These are phyloP conservation scores for Orthosia gothica DNA, from an alignment of 2,888 invertebrate genomes.

Conservation along the genomic window DNA sequence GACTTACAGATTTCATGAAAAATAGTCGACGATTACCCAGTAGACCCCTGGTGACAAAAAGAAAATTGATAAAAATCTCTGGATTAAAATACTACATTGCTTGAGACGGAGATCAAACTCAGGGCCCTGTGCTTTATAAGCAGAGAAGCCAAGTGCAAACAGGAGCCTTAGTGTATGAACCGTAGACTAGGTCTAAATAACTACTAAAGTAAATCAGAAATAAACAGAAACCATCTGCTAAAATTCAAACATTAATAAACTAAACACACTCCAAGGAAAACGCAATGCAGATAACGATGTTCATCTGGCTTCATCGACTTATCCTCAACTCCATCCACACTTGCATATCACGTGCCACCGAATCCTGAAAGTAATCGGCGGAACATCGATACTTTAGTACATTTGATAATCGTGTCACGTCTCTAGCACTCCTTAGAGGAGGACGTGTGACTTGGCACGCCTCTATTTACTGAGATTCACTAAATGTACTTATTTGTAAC, in stretches of 20 bases:
- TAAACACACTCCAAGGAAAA: slow-evolving; percentile 5
- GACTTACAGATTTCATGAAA: too few species aligned
- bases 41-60: too few species aligned
- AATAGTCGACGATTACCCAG: too few species aligned
- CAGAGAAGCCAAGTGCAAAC: too few species aligned
- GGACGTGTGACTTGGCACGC: slow-evolving; percentile 48
- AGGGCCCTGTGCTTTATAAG: too few species aligned
- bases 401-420: slow-evolving; percentile 60
- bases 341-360: slow-evolving; percentile 39
- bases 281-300: slow-evolving; percentile 40
- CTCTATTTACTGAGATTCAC: slow-evolving; percentile 58
- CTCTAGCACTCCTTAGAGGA: slow-evolving; percentile 52
- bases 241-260: background rate
- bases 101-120: too few species aligned
- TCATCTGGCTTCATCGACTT: slow-evolving; percentile 15
- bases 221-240: background rate
- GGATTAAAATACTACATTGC: too few species aligned
- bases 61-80: too few species aligned
- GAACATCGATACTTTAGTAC: slow-evolving; percentile 30
- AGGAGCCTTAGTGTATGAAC: too few species aligned
- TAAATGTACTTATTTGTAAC: slow-evolving; percentile 17
- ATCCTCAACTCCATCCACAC: slow-evolving; percentile 8
- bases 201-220: too few species aligned
- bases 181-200: too few species aligned
- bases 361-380: slow-evolving; percentile 54